A percentile compares a stretch with the other conserved stretches of the same genome.
Evolutionary conservation across 2,888 invertebrate genomes (phyloP).

Genomic region (Xylophagus ater): DNA sequence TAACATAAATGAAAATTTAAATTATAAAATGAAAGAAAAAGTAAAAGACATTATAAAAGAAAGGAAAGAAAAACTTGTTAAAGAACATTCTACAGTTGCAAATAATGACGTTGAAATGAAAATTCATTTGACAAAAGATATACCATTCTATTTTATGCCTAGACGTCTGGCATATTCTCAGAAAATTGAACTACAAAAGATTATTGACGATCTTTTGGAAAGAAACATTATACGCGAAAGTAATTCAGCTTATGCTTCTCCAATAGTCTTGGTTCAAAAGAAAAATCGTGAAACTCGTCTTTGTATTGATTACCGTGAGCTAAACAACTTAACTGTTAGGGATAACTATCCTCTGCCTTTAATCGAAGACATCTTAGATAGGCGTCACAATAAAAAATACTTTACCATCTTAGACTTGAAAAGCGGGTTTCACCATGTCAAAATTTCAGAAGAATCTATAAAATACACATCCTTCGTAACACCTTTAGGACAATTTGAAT

Average conservation of each 20-base stretch:
- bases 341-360: slow-evolving; percentile 8
- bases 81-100: no score
- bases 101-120: no score
- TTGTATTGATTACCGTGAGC: slow-evolving; percentile 9
- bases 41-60: no score
- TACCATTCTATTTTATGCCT: no score
- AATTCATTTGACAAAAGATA: no score
- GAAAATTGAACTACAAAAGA: no score
- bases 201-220: no score
- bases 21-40: no score
- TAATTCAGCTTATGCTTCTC: slow-evolving; percentile 8
- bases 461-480: slow-evolving; percentile 19
- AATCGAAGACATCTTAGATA: slow-evolving; percentile 8
- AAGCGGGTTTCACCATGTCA: slow-evolving; percentile 17
- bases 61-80: no score
- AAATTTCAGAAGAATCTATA: slow-evolving; percentile 14
- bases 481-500: slow-evolving; percentile 17
- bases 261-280: slow-evolving; percentile 11
- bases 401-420: slow-evolving; percentile 16
- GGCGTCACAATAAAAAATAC: slow-evolving; percentile 12
- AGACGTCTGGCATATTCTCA: no score
- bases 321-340: slow-evolving; percentile 8
- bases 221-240: no score
- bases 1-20: no score
- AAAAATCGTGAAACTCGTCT: slow-evolving; percentile 6